phyloP scores from a whole-genome alignment of 2,888 invertebrate genomes.

The Orthosia incerta region DNA sequence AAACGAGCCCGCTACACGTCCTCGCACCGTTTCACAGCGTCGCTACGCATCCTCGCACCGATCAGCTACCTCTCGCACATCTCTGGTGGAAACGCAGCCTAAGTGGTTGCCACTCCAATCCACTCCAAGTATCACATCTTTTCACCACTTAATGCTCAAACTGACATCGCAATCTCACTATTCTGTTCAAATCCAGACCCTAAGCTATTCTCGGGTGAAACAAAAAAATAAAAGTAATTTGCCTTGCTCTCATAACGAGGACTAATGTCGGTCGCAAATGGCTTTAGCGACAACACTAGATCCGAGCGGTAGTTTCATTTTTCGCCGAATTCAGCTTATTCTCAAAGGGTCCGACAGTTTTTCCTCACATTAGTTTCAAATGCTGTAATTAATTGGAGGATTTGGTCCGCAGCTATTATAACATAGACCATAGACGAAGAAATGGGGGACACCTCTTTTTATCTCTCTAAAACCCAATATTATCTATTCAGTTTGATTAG shows the following conservation, averaged over 20 bases:
- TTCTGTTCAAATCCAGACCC: neutral
- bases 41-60: too few species aligned
- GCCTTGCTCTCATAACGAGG: slow-evolving; percentile 43
- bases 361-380: slow-evolving; percentile 45
- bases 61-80: too few species aligned
- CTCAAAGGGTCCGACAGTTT: slow-evolving; percentile 34
- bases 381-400: slow-evolving; percentile 40
- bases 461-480: too few species aligned
- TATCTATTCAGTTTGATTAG: neutral
- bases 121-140: slow-evolving; percentile 17
- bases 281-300: slow-evolving; percentile 43
- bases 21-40: too few species aligned
- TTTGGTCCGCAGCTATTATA: slow-evolving; percentile 22
- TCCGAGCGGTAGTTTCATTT: slow-evolving; percentile 40
- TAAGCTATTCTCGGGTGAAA: slow-evolving; percentile 5
- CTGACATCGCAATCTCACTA: slow-evolving; percentile 3
- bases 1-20: too few species aligned
- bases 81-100: too few species aligned
- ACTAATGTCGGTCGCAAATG: slow-evolving; percentile 51
- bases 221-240: slow-evolving; percentile 43
- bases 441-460: neutral
- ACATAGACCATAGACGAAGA: neutral
- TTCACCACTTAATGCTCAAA: slow-evolving; percentile 28
- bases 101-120: slow-evolving; percentile 5
- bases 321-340: slow-evolving; percentile 33